These are phyloP conservation scores for Euglossa dilemma DNA, from an alignment of 1,140 invertebrate species.

Conservation along the genomic window DNA sequence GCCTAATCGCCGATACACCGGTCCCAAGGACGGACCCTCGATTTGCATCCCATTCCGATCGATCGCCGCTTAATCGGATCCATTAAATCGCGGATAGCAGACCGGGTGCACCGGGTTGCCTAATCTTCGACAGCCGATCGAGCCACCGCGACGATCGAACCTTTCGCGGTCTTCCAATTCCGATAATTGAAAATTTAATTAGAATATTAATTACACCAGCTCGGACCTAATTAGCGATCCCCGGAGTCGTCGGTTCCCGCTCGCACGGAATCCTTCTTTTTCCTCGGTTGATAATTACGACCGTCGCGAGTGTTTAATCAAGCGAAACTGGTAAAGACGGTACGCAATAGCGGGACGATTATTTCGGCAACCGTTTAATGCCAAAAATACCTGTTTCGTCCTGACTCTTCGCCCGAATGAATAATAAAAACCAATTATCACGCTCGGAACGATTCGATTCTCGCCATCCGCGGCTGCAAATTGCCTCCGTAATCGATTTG, in stretches of 20 bases:
- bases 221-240: too few species aligned
- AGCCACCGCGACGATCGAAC: not conserved
- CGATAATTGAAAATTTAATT: slow-evolving; percentile 4
- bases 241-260: not conserved
- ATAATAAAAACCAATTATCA: not conserved
- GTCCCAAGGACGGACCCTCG: slow-evolving; percentile 35
- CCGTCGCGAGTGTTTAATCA: not conserved
- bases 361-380: not conserved
- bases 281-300: not conserved
- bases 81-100: not conserved
- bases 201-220: not conserved
- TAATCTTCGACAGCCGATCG: not conserved
- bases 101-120: not conserved
- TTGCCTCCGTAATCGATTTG: not conserved
- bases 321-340: too few species aligned
- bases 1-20: slow-evolving; percentile 13
- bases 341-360: not conserved
- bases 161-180: not conserved
- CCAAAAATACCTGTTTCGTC: not conserved
- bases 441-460: not conserved
- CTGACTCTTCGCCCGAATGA: not conserved
- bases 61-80: slow-evolving; percentile 2
- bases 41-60: slow-evolving; percentile 50
- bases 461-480: not conserved
- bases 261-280: not conserved